These are phyloP conservation scores for Tarsius wallacei DNA, from an alignment of 2,797 vertebrate genomes.

Conservation along the genomic window DNA sequence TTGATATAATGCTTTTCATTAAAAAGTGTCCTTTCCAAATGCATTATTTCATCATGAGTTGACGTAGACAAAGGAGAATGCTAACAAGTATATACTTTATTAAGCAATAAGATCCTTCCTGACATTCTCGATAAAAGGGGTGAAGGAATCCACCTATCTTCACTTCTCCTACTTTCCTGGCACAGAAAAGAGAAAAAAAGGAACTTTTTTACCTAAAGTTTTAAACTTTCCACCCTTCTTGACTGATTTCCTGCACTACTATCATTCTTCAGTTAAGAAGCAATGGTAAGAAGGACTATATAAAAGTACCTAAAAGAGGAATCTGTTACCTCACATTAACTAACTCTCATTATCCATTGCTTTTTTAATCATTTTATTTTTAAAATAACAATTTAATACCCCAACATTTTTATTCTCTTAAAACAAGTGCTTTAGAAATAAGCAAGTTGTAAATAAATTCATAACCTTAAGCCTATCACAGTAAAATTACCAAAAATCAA, in stretches of 20 bases:
- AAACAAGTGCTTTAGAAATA: conserved; percentile 33
- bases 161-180: background rate
- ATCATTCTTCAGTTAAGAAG: conserved; percentile 30
- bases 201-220: background rate
- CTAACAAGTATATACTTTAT: background rate
- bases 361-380: conserved; percentile 38
- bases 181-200: background rate
- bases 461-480: conserved; percentile 16
- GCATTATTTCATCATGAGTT: conserved; percentile 38
- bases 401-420: background rate
- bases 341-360: background rate
- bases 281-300: background rate
- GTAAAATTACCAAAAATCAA: conserved; percentile 54
- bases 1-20: conserved; percentile 3
- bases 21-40: background rate
- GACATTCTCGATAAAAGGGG: background rate
- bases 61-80: conserved; percentile 30
- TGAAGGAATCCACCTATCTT: background rate
- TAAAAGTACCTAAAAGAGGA: background rate
- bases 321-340: background rate
- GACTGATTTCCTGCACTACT: background rate
- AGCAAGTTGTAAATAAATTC: conserved; percentile 56
- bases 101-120: background rate
- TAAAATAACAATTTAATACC: background rate
- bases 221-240: too few relatives aligned